Conservation (phyloP, 2,797 vertebrate species). For the Clarias platycephalus region DNA sequence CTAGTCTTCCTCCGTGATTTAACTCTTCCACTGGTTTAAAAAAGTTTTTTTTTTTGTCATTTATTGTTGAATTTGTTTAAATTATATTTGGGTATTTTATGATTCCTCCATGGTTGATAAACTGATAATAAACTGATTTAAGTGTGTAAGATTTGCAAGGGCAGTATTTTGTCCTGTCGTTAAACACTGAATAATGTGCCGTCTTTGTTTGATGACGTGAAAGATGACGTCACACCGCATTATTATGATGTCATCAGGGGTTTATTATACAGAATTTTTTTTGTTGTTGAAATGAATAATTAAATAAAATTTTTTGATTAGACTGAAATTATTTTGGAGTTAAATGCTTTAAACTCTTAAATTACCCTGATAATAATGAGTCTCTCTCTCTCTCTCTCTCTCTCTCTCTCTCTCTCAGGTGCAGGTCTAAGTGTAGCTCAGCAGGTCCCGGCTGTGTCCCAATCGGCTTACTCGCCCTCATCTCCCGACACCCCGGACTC, state of each 20-base stretch:
- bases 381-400: neutral
- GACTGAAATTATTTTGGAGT: too few species aligned
- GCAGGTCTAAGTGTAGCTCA: slow-evolving; percentile 74
- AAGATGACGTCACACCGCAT: neutral
- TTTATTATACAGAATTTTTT: neutral
- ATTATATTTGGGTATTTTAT: neutral
- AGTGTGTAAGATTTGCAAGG: neutral
- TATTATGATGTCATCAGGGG: neutral
- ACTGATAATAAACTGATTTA: neutral
- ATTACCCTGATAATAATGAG: neutral
- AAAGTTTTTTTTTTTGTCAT: neutral
- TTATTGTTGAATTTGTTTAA: too few species aligned
- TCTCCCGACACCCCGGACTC: slow-evolving; percentile 86
- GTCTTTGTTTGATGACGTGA: neutral
- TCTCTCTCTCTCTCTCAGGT: slow-evolving; percentile 13
- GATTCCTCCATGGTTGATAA: neutral
- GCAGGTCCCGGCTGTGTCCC: slow-evolving; percentile 91
- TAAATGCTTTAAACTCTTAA: neutral
- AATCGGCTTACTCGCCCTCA: slow-evolving; percentile 81
- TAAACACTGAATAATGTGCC: neutral
- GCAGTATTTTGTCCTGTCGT: neutral
- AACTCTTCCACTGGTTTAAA: neutral
- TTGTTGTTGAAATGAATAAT: too few species aligned
- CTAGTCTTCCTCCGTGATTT: neutral
- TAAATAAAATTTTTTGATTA: too few species aligned